Evolutionary conservation across 2,113 vertebrate species (phyloP), one percentile per base, ranked within the genome.

Genomic region (Neolamprologus cancellatus): DNA sequence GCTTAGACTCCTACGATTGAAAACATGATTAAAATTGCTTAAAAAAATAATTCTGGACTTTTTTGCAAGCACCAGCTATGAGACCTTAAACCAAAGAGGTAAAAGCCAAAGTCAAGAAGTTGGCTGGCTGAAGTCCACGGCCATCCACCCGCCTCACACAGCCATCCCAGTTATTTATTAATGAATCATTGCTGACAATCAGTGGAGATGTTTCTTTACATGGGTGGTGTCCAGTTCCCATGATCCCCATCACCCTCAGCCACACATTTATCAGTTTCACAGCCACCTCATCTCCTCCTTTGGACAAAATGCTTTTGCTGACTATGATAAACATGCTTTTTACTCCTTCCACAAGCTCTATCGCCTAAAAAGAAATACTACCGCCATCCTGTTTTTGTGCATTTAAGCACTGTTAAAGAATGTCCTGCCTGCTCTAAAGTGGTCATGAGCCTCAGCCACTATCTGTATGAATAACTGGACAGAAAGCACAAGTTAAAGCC

Each of bases 371-470:
- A 87, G 25, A 69, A 89, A 86, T 46, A 80, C 36, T 41, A 74
- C 41, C n/a, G 54, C 46, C 84, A 91, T 89, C 87, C 87, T 89
- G 85, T 88, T 91, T 82, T 87, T 82, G 32, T 80, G 81, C 79
- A 79, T 48, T 76, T 78, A 82, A 44, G 69, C 80, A 78, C 4
- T 34, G 57, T 71, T 82, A 7, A 79, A 84, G 36, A 93, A 90
- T 76, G 50, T 91, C 84, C 85, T 74, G 52, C 23, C 61, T 9
- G 59, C 48, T 53, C n/a, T 46, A 84, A 81, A 18, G 46, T 57
- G 48, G 30, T 55, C 23, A 86, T 11, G n/a, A 48, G 44, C 44
- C 25, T 76, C 17, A 30, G 17, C 44, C 71, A 50, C 1, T 50
- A 76, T 76, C 44, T 48, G 6, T n/a, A 76, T 48, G 15, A 30